Evolutionary conservation across 2,113 vertebrate species (phyloP).

Genomic region (Nannospalax galili): DNA sequence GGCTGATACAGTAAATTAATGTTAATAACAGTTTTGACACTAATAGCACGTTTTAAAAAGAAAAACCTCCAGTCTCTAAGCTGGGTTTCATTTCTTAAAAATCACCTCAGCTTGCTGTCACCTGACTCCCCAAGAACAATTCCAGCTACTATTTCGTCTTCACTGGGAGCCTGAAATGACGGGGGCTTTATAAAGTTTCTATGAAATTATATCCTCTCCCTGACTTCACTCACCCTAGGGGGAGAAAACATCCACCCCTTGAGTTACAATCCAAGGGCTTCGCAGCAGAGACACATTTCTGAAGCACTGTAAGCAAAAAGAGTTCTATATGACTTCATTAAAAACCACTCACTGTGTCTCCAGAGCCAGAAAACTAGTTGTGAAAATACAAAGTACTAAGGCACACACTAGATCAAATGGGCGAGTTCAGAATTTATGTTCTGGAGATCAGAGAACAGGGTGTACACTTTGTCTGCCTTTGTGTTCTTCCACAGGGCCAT

Average conservation of each 20-base stretch:
- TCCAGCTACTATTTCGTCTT: constrained; percentile 67
- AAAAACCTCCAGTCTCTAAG: constrained; percentile 81
- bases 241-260: constrained; percentile 6
- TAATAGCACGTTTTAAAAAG: constrained; percentile 86
- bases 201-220: constrained; percentile 39
- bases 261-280: background rate
- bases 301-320: constrained; percentile 16
- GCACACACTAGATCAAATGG: background rate
- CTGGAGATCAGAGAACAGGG: background rate
- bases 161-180: constrained; percentile 38
- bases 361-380: constrained; percentile 17
- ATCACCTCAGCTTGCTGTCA: constrained; percentile 74
- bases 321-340: background rate
- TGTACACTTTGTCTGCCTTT: background rate
- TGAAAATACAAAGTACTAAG: constrained; percentile 28
- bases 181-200: constrained; percentile 48
- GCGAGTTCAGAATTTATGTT: background rate
- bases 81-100: constrained; percentile 78
- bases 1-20: constrained; percentile 85
- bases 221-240: background rate
- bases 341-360: constrained; percentile 20
- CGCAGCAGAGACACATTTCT: constrained; percentile 40
- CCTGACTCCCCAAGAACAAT: constrained; percentile 68
- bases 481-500: background rate
- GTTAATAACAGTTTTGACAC: constrained; percentile 87